Conservation (phyloP, 2,113 vertebrate species). For the Myocastor coypus region DNA sequence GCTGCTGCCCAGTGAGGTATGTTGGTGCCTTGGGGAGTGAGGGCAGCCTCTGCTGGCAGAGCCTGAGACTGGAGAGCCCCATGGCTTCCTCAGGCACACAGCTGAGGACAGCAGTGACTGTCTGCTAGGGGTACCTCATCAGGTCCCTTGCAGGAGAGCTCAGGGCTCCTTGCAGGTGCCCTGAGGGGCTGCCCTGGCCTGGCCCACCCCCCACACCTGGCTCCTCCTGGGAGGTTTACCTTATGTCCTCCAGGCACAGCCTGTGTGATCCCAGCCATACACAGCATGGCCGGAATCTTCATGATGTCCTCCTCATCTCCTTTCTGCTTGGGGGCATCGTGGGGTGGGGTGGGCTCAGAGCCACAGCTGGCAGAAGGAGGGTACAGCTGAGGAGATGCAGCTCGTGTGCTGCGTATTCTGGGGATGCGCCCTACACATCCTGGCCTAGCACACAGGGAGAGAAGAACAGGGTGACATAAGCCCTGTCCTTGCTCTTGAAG, state of each 20-base stretch:
- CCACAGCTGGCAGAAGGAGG: not conserved
- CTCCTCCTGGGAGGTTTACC: not conserved
- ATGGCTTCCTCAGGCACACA: not conserved
- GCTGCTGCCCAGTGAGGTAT: accelerated
- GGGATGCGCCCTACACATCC: not conserved
- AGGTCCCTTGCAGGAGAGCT: not conserved
- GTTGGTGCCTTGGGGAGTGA: not conserved
- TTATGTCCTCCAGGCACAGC: not conserved
- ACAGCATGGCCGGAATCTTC: not conserved
- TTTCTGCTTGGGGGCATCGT: not conserved
- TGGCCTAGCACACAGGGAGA: not conserved
- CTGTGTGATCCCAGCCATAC: not conserved
- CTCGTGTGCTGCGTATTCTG: not conserved
- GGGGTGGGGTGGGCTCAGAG: not conserved
- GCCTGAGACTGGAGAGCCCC: not conserved
- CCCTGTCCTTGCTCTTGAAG: accelerated
- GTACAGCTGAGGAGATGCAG: accelerated
- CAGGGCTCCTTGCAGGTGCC: not conserved
- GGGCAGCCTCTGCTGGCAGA: accelerated
- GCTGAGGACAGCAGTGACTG: not conserved
- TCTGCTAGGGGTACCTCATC: too few species aligned
- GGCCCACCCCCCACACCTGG: accelerated
- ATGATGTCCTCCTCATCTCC: not conserved
- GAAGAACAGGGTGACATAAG: accelerated
- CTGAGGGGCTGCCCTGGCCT: accelerated